Conservation (phyloP, 2,888 invertebrate species). For the Pyrocoelia pectoralis region DNA sequence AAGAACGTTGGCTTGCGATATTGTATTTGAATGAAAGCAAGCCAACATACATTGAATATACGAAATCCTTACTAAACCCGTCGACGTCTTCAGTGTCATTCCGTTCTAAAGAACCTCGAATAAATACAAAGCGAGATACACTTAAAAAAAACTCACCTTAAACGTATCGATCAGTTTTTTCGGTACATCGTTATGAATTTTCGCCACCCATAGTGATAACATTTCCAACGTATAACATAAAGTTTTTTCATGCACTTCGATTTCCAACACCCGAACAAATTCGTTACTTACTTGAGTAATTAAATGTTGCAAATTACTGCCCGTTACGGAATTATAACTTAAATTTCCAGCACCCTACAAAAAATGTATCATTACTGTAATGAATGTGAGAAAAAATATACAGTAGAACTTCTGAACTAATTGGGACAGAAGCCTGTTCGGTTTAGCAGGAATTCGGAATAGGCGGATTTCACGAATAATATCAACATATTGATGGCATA, state of each 20-base stretch:
- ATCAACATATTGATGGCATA: too few species aligned
- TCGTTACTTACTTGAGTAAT: conserved; percentile 70
- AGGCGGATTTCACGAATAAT: too few species aligned
- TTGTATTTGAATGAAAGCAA: conserved; percentile 67
- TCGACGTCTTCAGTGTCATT: conserved; percentile 76
- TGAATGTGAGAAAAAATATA: too few species aligned
- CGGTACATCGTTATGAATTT: conserved; percentile 71
- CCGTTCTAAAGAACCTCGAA: conserved; percentile 68
- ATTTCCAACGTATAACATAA: conserved; percentile 81
- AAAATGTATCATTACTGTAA: background rate
- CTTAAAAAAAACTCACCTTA: conserved; percentile 62
- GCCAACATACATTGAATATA: conserved; percentile 80
- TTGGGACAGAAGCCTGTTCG: too few species aligned
- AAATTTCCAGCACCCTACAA: conserved; percentile 75
- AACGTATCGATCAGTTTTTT: conserved; percentile 71
- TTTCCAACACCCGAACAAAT: conserved; percentile 80
- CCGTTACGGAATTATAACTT: conserved; percentile 72
- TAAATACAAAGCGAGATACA: background rate
- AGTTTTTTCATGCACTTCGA: conserved; percentile 93
- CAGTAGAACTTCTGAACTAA: too few species aligned
- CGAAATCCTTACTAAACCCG: conserved; percentile 77
- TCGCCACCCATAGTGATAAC: conserved; percentile 80
- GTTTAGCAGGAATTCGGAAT: too few species aligned
- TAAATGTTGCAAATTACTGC: conserved; percentile 65
- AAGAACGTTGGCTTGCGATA: conserved; percentile 61